phyloP scores from a whole-genome alignment of 2,113 vertebrate species.

The Tachuris rubrigastra region DNA sequence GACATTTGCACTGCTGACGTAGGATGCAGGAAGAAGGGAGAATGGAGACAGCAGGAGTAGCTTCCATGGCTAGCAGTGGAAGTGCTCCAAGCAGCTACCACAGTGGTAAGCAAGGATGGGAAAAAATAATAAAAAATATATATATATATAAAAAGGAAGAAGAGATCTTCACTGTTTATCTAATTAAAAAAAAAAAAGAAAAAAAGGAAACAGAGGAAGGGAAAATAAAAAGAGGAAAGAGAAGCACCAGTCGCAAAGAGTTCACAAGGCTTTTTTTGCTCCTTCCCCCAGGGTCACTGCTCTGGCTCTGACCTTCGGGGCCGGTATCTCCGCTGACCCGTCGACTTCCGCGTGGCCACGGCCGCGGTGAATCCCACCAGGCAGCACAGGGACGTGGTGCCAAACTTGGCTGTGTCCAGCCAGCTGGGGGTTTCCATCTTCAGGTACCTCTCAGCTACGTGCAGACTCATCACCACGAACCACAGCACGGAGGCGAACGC shows the following conservation, averaged over 20 bases:
- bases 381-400: slow-evolving; percentile 85
- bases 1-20: slow-evolving; percentile 14
- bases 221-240: slow-evolving; percentile 27
- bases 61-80: slow-evolving; percentile 37
- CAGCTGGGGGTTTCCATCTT: slow-evolving; percentile 71
- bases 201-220: neutral
- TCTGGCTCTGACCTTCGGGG: slow-evolving; percentile 97
- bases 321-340: slow-evolving; percentile 83
- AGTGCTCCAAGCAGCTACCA: slow-evolving; percentile 9
- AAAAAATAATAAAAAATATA: neutral
- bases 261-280: slow-evolving; percentile 39
- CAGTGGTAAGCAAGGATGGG: neutral
- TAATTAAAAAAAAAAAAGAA: neutral
- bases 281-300: slow-evolving; percentile 80
- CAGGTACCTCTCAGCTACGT: slow-evolving; percentile 80
- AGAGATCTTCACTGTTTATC: slow-evolving; percentile 36
- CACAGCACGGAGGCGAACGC: slow-evolving; percentile 86
- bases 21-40: slow-evolving; percentile 33
- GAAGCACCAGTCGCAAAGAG: slow-evolving; percentile 24
- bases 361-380: slow-evolving; percentile 90
- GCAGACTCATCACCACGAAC: slow-evolving; percentile 85
- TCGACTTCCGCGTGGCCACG: slow-evolving; percentile 85
- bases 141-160: neutral
- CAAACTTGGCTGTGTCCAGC: slow-evolving; percentile 84
- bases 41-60: slow-evolving; percentile 10